Base-by-base conservation (phyloP, 2,797 vertebrate genomes). In the Semotilus atromaculatus region DNA sequence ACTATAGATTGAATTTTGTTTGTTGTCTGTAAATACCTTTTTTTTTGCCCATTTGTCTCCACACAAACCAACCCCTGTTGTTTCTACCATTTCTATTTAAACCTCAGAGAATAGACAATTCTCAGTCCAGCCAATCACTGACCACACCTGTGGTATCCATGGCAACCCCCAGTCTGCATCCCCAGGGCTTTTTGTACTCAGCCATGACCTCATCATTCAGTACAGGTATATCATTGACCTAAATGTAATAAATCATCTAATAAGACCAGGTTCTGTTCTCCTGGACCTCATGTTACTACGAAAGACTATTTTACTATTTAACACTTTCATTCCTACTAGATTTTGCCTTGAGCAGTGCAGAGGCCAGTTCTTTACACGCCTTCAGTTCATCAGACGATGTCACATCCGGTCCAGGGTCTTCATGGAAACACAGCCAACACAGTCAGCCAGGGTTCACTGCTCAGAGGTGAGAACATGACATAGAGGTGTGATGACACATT, bases 121-220 rank as follows among this genome's bases (percentile, higher is more conserved):
- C 96, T 87, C 96, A 96, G 92, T 95, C 97, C 89, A 93, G 93
- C 68, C 97, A 98, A 85, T 90, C 96, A 79, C 93, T 98, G 36
- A 96, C 96, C 89, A 98, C 98, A 7, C 98, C 97, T 0, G 96
- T 98, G 89, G 97, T 99, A 88, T 98, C 97, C 16, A 96, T 98
- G 91, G 95, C 95, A 72, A 98, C 97, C 26, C 97, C 97, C 23
- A 98, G 97, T 88, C 91, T 98, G 92, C 92, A 96, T 36, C 96
- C 96, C 0, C 97, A 98, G 92, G 96, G 96, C 55, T 91, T 98
- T 73, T 94, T 95, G 55, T 99, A 98, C 88, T 96, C 96, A 0
- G 92, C 96, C 81, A 96, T 97, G 95, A 95, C 94, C 6, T 96
- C 97, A 11, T 94, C 96, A 86, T 98, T 98, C 93, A 97, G 94